phyloP scores from a whole-genome alignment of 2,113 vertebrate genomes.

The western clawed frog (Xenopus tropicalis) region UCB_Xtro_10.0 CM004447.2:46094001-46094500 shows the following conservation, averaged over 20 bases:
- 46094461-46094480: too few relatives aligned
- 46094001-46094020: slow-evolving; percentile 53
- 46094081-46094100: slow-evolving; percentile 49
- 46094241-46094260: slow-evolving; percentile 38
- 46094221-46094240: slow-evolving; percentile 18
- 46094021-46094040: slow-evolving; percentile 52
- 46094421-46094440: too few relatives aligned
- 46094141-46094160: slow-evolving; percentile 38
- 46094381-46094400: too few relatives aligned
- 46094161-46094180: slow-evolving; percentile 47
- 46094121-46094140: slow-evolving; percentile 42
- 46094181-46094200: slow-evolving; percentile 39
- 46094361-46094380: too few relatives aligned
- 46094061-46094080: slow-evolving; percentile 49
- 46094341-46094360: too few relatives aligned
- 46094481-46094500: too few relatives aligned
- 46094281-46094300: slow-evolving; percentile 7
- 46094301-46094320: background rate
- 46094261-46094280: background rate
- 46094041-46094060: slow-evolving; percentile 55
- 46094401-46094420: too few relatives aligned
- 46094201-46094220: slow-evolving; percentile 31
- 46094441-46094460: too few relatives aligned
- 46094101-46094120: slow-evolving; percentile 31
- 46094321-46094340: background rate